Conservation (phyloP, 2,888 invertebrate genomes). For the Abrostola tripartita region DNA sequence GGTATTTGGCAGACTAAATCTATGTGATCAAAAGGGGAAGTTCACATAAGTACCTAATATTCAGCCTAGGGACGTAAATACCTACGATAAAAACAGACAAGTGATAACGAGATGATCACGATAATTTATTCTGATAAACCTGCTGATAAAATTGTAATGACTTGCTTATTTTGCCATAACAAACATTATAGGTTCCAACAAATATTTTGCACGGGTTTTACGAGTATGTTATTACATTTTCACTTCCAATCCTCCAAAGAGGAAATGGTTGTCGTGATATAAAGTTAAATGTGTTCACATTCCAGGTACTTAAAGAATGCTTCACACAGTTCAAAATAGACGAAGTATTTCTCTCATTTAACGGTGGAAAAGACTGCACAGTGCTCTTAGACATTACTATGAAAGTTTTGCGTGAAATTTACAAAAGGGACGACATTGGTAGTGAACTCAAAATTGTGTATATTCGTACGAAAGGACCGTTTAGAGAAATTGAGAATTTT, state of each 20-base stretch:
- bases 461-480: constrained; percentile 93
- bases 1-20: too few relatives aligned
- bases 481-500: constrained; percentile 95
- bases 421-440: constrained; percentile 70
- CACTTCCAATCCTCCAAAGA: not conserved
- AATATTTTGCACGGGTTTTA: too few relatives aligned
- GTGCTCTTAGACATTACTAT: constrained; percentile 90
- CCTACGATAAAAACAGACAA: too few relatives aligned
- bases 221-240: not conserved
- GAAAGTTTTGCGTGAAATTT: constrained; percentile 69
- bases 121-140: not conserved
- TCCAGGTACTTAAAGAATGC: constrained; percentile 89
- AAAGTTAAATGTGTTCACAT: constrained; percentile 34
- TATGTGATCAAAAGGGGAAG: too few relatives aligned
- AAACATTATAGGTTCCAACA: not conserved
- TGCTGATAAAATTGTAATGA: not conserved
- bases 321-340: constrained; percentile 90
- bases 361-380: constrained; percentile 99
- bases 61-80: too few relatives aligned
- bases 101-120: not conserved
- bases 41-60: too few relatives aligned
- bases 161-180: not conserved
- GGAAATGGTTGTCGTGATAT: not conserved
- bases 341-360: constrained; percentile 97
- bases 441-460: constrained; percentile 92